Evolutionary conservation across 2,888 invertebrate genomes (phyloP), one percentile per base, ranked within the genome.

Genomic region (Priocnemis perturbator): DNA sequence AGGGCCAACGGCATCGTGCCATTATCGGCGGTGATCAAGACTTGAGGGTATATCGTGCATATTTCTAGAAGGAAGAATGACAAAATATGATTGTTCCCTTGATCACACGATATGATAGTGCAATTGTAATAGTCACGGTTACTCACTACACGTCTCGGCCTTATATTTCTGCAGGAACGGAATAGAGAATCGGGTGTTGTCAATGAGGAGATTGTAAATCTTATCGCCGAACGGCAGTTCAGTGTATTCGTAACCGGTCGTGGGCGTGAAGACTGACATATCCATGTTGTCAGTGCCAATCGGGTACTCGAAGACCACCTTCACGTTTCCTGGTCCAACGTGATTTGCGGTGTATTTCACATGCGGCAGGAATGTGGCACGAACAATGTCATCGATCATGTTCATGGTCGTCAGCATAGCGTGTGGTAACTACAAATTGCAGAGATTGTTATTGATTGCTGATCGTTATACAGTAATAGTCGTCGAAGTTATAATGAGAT

Each of bases 41-140:
- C 65, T 63, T 85, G 63, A 14, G 84, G 78, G 47, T 84, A 77
- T 2, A 85, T 60, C 2, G 83, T 75, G 72, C 90, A 90, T 0
- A 82, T 55, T 53, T 85, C 83, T 88, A 83, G 64, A 77, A 77
- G 56, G 73, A 55, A 44, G 48, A 44, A 47, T 56, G 61, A n/a
- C 30, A 52, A 50, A 64, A 58, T 52, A 9, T 11, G 1, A 37
- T 11, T 37, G n/a, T 26, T 26, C 26, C 26, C 3, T 7, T 4
- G 37, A 20, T 23, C 23, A 2, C n/a, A 2, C 5, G 14, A 50
- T 3, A 9, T 21, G 7, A 21, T 60, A 23, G 7, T 37, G 30
- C 55, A 3, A 47, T 44, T 55, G n/a, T 0, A 1, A 11, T 11
- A 37, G 14, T 1, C 7, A 1, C 7, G 7, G 14, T 37, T 37